These are phyloP conservation scores for Geodia barretti DNA, from an alignment of 37 sponge, comb jelly and placozoan genomes.

Conservation along the genomic window DNA sequence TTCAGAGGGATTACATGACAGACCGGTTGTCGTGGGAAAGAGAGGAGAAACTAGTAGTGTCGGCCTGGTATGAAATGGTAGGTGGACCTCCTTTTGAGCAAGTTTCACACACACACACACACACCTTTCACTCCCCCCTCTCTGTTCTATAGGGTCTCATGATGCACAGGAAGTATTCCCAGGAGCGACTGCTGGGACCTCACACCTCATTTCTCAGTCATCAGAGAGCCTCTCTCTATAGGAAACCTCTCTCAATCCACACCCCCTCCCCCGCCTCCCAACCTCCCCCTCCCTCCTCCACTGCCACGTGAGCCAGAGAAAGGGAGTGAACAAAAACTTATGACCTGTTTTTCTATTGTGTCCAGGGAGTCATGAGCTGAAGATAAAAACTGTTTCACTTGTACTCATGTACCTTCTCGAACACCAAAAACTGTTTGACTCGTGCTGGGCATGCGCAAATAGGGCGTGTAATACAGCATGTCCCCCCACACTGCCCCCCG, in stretches of 20 bases:
- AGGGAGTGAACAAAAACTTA: too few species aligned
- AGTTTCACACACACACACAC: not conserved
- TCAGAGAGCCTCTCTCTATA: slow-evolving; percentile 68
- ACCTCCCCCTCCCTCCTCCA: not conserved
- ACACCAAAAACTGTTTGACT: too few species aligned
- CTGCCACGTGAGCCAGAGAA: too few species aligned
- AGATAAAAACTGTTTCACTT: too few species aligned
- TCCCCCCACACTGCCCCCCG: too few species aligned
- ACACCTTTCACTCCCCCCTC: not conserved
- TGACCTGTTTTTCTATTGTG: too few species aligned
- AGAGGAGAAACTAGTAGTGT: slow-evolving; percentile 64
- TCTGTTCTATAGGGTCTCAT: slow-evolving; percentile 44
- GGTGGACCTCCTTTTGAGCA: not conserved
- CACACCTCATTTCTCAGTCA: slow-evolving; percentile 62
- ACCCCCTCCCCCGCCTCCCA: not conserved
- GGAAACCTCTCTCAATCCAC: slow-evolving; percentile 27
- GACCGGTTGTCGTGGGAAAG: slow-evolving; percentile 59
- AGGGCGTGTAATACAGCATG: too few species aligned
- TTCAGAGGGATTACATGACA: slow-evolving; percentile 41
- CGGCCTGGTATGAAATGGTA: slow-evolving; percentile 82
- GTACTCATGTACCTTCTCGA: too few species aligned
- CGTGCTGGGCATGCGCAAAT: too few species aligned
- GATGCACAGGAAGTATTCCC: slow-evolving; percentile 55
- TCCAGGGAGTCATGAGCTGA: too few species aligned
- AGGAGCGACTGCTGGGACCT: slow-evolving; percentile 47